Evolutionary conservation across 2,797 vertebrate genomes (phyloP).

Genomic region (Cygnus olor): DNA sequence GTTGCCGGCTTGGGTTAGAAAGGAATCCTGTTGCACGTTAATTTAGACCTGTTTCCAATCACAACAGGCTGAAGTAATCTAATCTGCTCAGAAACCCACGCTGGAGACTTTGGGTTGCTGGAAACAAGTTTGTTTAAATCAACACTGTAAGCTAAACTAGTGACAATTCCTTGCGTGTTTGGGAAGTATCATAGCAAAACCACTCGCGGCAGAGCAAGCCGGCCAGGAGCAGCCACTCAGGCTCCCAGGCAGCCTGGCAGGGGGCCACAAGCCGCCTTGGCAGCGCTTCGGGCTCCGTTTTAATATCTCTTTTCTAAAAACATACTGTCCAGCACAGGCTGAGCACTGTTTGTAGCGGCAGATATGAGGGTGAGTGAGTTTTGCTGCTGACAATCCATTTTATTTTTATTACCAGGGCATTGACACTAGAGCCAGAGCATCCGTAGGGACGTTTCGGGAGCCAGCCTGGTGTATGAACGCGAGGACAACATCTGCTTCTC

Average conservation of each 20-base stretch:
- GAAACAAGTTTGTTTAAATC: neutral
- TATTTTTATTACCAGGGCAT: neutral
- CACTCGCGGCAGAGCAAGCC: neutral
- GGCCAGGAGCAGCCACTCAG: fast-evolving
- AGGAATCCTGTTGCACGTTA: neutral
- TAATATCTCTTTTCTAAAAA: neutral
- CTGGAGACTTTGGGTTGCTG: neutral
- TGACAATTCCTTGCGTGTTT: neutral
- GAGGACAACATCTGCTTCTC: neutral
- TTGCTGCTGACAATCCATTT: neutral
- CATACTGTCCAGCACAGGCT: fast-evolving
- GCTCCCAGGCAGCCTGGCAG: neutral
- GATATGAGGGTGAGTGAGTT: fast-evolving
- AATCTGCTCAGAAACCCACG: neutral
- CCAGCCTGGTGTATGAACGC: fast-evolving
- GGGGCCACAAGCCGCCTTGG: fast-evolving
- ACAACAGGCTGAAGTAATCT: neutral
- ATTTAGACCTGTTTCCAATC: neutral
- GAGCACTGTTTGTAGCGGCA: neutral
- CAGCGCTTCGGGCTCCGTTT: fast-evolving
- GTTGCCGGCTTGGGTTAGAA: neutral
- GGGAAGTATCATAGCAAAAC: neutral
- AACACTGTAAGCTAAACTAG: neutral
- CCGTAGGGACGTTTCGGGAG: neutral
- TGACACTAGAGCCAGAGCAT: neutral